Conservation (phyloP, 2,113 vertebrate genomes). For the Daubentonia madagascariensis region DNA sequence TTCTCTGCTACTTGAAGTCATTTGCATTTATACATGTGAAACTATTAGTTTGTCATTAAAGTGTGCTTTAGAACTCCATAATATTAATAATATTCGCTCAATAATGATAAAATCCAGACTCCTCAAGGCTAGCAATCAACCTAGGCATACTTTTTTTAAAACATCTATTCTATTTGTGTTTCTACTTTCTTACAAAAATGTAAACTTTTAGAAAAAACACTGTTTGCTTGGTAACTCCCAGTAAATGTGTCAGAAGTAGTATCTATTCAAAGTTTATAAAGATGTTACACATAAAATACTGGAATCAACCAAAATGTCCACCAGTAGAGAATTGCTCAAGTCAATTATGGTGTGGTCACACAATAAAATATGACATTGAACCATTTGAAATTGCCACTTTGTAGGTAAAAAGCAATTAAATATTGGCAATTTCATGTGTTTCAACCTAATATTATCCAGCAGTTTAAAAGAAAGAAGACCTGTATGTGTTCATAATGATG, state of each 20-base stretch:
- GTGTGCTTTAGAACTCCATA: not conserved
- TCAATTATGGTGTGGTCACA: not conserved
- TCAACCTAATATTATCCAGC: not conserved
- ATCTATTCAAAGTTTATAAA: not conserved
- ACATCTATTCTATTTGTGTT: not conserved
- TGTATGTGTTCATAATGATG: not conserved
- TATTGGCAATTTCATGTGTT: not conserved
- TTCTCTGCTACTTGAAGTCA: not conserved
- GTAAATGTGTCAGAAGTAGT: not conserved
- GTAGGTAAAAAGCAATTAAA: not conserved
- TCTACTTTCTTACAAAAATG: not conserved
- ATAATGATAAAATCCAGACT: not conserved
- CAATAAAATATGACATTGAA: not conserved
- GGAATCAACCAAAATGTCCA: not conserved
- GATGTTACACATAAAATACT: not conserved
- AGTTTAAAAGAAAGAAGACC: not conserved
- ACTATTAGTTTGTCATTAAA: constrained; percentile 18
- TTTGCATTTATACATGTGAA: constrained; percentile 24
- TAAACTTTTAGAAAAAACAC: not conserved
- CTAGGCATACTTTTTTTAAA: not conserved
- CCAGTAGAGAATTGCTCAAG: not conserved
- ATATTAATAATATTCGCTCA: not conserved
- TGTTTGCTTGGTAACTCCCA: not conserved
- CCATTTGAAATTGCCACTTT: not conserved
- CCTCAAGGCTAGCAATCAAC: not conserved